phyloP scores from a whole-genome alignment of 2,797 vertebrate species.

The Coregonus ussuriensis region DNA sequence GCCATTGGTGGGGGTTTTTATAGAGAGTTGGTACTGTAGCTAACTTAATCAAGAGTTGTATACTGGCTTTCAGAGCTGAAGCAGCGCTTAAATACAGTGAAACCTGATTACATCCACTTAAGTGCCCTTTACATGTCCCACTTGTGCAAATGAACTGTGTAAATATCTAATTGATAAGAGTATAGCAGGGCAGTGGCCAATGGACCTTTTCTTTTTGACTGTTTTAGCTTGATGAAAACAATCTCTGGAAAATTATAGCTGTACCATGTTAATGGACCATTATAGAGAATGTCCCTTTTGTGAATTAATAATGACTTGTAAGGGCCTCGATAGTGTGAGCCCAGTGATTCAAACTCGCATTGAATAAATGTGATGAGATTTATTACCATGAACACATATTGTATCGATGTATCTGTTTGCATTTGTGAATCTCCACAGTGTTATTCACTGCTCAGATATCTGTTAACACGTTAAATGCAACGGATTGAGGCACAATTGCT shows the following conservation, averaged over 20 bases:
- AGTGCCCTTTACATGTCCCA: constrained; percentile 34
- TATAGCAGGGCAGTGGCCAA: constrained; percentile 41
- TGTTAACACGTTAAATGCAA: background rate
- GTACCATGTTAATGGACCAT: constrained; percentile 56
- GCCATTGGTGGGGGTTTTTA: constrained; percentile 25
- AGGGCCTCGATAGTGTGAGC: background rate
- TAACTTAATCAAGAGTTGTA: too few species aligned
- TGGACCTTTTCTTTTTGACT: constrained; percentile 47
- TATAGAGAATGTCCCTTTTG: constrained; percentile 52
- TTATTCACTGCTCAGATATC: background rate
- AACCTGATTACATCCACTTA: constrained; percentile 50
- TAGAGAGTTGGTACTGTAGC: constrained; percentile 20
- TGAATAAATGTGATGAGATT: background rate
- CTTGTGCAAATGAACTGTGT: constrained; percentile 53
- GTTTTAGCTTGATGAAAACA: constrained; percentile 62
- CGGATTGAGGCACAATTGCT: background rate
- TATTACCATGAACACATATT: background rate
- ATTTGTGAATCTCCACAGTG: background rate
- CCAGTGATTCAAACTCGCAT: background rate
- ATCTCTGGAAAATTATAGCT: constrained; percentile 53
- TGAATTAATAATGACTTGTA: constrained; percentile 24
- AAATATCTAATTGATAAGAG: constrained; percentile 48
- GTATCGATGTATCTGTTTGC: background rate
- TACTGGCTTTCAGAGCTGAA: constrained; percentile 28
- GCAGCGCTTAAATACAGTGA: constrained; percentile 41